Evolutionary conservation across 2,888 invertebrate species (phyloP), one percentile per base, ranked within the genome.

Genomic region (Parthenolecanium corni): DNA sequence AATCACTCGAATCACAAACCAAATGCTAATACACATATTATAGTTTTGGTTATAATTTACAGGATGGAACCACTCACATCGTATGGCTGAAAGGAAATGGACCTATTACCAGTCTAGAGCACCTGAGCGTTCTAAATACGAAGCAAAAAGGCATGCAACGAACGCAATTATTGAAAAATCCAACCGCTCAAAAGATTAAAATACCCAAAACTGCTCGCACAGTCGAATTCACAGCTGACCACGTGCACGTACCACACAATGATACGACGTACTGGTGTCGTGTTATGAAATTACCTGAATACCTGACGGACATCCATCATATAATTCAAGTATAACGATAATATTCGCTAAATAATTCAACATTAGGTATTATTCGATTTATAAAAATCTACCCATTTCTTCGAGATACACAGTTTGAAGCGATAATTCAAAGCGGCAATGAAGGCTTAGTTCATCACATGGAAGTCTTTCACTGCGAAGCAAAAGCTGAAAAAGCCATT

Each of bases 221-320:
- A 64, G 73, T 85, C 25, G 80, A 82, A 64, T 75, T 90, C 23
- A 75, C 79, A 0, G 79, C 83, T 20, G 76, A 83, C 58, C 75
- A 81, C 52, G 80, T 89, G 1, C 75, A 80, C 65, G 84, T 98
- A 3, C 96, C 96, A 0, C 77, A 78, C 2, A 77, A 75, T 12
- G 95, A 96, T 69, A 98, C 98, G 0, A 96, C 95, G 0, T 98
- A 98, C 72, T 98, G 97, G 96, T 98, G 97, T 72, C 85, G 85
- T 65, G 82, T 94, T 4, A 80, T 86, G 56, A 84, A 84, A 70
- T 74, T 98, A 14, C 90, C 93, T 0, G 77, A 81, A 5, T 77
- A 79, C 63, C 76, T 89, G 51, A 74, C 69, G 6, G 70, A 76
- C 65, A 80, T 80, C 63, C 81, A 83, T 70, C 92, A 90, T 73